Evolutionary conservation across 2,113 vertebrate species (phyloP), one percentile per base, ranked within the genome.

Genomic region (Apistogramma diplotaenia): DNA sequence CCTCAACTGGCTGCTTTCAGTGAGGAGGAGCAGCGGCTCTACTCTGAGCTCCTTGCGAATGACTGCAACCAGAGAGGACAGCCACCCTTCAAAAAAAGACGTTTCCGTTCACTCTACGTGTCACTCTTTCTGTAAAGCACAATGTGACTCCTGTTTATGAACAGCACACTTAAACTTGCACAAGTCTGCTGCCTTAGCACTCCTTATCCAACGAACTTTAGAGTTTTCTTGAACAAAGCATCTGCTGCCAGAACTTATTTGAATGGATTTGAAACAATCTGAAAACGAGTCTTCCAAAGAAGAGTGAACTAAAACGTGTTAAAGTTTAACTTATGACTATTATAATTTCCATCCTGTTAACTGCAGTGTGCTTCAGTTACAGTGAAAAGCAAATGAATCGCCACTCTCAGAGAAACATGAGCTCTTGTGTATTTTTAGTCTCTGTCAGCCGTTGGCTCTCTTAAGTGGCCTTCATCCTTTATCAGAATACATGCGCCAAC

Each of bases 401-500:
- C 31, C 25, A 12, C 5, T 73, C 25, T 56, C 35, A 25, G 53
- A 65, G 43, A 67, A 31, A n/a, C 23, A 15, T 71, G 73, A 79
- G 46, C 75, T 51, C 5, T 16, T 3, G 8, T n/a, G 54, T 85
- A 86, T 85, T 85, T 88, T 81, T 55, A 85, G 33, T n/a, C 0
- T 5, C 35, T 62, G 29, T 79, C 65, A 75, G 11, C 59, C 0
- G 2, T 5, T 46, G 43, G 10, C 35, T 76, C n/a, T 51, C 21
- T 13, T 25, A 53, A 61, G 43, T 49, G 77, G 57, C 86, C 83
- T 87, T 89, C 74, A 80, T 40, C 56, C 25, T 53, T 79, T 15
- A n/a, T 57, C 51, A 2, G 5, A 27, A 56, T 27, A n/a, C 1
- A 3, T 21, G 57, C 82, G 84, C 76, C 85, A 91, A 31, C 49